Base-by-base conservation (phyloP, 2,888 invertebrate genomes). In the Malacosoma neustria region DNA sequence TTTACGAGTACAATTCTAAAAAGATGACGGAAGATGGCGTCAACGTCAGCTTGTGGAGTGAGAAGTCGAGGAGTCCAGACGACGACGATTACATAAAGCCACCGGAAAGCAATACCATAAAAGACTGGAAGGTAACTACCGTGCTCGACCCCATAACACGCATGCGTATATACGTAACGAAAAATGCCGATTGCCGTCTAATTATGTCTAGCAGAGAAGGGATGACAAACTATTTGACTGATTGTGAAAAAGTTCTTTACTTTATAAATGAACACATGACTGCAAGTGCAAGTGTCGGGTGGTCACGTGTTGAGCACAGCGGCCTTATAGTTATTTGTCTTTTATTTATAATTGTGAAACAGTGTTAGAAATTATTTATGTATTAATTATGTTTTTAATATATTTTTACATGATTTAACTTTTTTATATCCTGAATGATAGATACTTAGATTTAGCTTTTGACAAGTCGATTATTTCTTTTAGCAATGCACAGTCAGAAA, bases 151-250 rank as follows among this genome's bases (percentile, higher is more conserved):
- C 81, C 0, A 68, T 54, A 1, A 80, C 69, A 0, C 63, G 46
- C 30, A 68, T 65, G 54, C 59, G 82, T 12, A 33, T 82, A n/a
- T 85, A 85, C 36, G 73, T 85, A 1, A 65, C 68, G 4, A 62
- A 62, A 36, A 61, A 67, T 7, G 84, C 84, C 0, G 65, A 66
- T 33, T 85, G 84, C 34, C 67, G 62, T 38, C 49, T 85, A 1
- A 58, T 84, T 6, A 79, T 84, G 77, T 79, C 74, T 45, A 82
- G 58, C 13, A 69, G 82, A 33, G 82, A 82, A 36, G 79, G 59
- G 4, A 71, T 62, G 50, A 62, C 72, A 0, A 84, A 77, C 51
- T 84, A 81, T 44, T 61, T 57, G 42, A 71, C 76, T 37, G 61
- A 74, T 32, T 85, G 84, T 60, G 71, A 68, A 40, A 66, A 66